Evolutionary conservation across 1,140 invertebrate genomes (phyloP).

Genomic region (Drosophila burlai): DNA sequence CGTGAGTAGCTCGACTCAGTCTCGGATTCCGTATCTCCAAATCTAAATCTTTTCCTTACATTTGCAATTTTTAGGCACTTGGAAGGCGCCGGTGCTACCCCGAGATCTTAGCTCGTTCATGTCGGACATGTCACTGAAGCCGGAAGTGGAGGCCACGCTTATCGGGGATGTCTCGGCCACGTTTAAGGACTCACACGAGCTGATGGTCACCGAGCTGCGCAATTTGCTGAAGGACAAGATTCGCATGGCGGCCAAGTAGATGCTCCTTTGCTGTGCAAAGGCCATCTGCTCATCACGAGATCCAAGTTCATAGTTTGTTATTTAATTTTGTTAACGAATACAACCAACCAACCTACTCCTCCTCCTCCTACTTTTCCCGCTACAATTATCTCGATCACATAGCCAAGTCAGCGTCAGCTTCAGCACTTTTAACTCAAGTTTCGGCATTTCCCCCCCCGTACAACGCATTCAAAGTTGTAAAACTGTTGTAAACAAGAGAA

Average conservation of each 20-base stretch:
- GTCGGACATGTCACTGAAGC: slow-evolving; percentile 82
- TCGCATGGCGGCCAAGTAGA: slow-evolving; percentile 76
- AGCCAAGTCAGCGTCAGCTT: slow-evolving; percentile 15
- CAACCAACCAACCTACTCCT: slow-evolving; percentile 7
- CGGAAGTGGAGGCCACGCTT: slow-evolving; percentile 76
- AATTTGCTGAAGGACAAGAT: slow-evolving; percentile 84
- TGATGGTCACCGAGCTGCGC: slow-evolving; percentile 78
- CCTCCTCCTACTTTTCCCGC: slow-evolving; percentile 4
- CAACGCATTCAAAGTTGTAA: slow-evolving; percentile 64
- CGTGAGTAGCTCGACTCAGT: slow-evolving; percentile 48
- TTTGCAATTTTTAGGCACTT: slow-evolving; percentile 48
- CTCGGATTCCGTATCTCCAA: too few species aligned
- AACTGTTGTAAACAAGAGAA: slow-evolving; percentile 36
- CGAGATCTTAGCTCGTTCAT: slow-evolving; percentile 78
- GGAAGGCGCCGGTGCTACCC: slow-evolving; percentile 73
- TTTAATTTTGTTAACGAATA: slow-evolving; percentile 74
- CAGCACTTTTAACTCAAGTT: slow-evolving; percentile 33
- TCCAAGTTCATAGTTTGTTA: slow-evolving; percentile 67
- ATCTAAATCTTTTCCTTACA: background rate
- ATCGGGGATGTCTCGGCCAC: slow-evolving; percentile 78
- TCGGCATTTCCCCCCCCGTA: slow-evolving; percentile 52
- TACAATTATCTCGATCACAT: slow-evolving; percentile 26
- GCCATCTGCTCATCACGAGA: slow-evolving; percentile 42
- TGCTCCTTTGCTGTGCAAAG: slow-evolving; percentile 70
- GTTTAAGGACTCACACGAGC: slow-evolving; percentile 81